A percentile compares a stretch with the other conserved stretches of the same genome.
Conservation (phyloP, 1,140 invertebrate species). For the Globodera rostochiensis region DNA sequence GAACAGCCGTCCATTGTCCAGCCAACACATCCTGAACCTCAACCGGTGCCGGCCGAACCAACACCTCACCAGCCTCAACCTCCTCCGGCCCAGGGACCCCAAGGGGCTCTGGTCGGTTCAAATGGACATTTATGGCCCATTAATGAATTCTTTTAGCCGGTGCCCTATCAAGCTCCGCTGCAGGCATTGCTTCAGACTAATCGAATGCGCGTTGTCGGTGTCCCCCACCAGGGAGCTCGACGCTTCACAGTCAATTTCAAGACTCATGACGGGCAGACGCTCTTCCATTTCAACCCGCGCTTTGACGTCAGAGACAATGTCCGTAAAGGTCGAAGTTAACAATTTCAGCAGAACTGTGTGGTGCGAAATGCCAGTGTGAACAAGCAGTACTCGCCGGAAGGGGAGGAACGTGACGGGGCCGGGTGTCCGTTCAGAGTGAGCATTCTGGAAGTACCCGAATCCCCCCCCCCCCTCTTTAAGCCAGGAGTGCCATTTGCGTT, state of each 20-base stretch:
- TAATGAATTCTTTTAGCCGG: not conserved
- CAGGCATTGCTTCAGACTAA: conserved; percentile 22
- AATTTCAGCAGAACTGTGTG: conserved; percentile 36
- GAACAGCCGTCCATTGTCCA: not conserved
- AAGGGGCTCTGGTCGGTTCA: conserved; percentile 9
- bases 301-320: conserved; percentile 25
- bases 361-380: conserved; percentile 30
- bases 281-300: conserved; percentile 34
- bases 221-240: conserved; percentile 8
- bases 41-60: conserved; percentile 8
- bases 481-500: conserved; percentile 27
- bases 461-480: not conserved
- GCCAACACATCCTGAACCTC: not conserved
- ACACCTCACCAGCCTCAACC: conserved; percentile 11
- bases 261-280: conserved; percentile 10
- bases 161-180: conserved; percentile 28
- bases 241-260: conserved; percentile 30
- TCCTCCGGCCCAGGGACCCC: conserved; percentile 9
- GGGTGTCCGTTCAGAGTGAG: conserved; percentile 22
- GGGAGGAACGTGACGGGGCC: conserved; percentile 28
- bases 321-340: too few species aligned
- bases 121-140: not conserved
- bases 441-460: not conserved
- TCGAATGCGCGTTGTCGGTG: conserved; percentile 26
- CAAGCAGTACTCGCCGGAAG: conserved; percentile 22